Evolutionary conservation across 2,797 vertebrate genomes (phyloP).

Genomic region (Pterois miles): DNA sequence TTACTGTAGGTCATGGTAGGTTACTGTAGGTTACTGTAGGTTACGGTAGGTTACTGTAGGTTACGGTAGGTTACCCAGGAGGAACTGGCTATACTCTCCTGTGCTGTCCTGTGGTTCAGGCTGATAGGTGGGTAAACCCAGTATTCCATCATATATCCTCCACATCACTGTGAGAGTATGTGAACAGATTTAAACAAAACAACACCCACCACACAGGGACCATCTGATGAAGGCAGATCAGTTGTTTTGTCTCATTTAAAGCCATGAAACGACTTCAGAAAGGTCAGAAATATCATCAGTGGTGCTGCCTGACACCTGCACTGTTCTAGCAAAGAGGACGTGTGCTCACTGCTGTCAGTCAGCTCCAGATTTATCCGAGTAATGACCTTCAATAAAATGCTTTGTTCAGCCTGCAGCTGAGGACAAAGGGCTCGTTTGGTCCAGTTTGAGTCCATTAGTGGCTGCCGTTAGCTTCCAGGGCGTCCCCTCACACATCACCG

Average conservation of each 20-base stretch:
- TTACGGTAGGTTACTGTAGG: too few species aligned
- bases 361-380: conserved; percentile 17
- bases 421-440: conserved; percentile 44
- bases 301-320: not conserved
- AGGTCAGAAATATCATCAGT: too few species aligned
- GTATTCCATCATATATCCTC: too few species aligned
- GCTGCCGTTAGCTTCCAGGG: conserved; percentile 22
- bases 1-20: too few species aligned
- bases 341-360: not conserved
- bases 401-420: conserved; percentile 27
- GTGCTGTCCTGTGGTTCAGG: too few species aligned
- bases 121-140: too few species aligned
- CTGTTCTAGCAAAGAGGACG: not conserved
- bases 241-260: not conserved
- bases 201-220: not conserved
- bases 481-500: not conserved
- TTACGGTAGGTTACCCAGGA: too few species aligned
- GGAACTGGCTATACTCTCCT: too few species aligned
- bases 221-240: not conserved
- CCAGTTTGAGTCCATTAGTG: conserved; percentile 51
- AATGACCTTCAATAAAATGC: conserved; percentile 39
- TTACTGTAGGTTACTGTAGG: too few species aligned
- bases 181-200: not conserved
- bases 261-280: not conserved
- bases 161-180: not conserved